Evolutionary conservation across 2,888 invertebrate species (phyloP), one percentile per base, ranked within the genome.

Genomic region (Aplocera efformata): DNA sequence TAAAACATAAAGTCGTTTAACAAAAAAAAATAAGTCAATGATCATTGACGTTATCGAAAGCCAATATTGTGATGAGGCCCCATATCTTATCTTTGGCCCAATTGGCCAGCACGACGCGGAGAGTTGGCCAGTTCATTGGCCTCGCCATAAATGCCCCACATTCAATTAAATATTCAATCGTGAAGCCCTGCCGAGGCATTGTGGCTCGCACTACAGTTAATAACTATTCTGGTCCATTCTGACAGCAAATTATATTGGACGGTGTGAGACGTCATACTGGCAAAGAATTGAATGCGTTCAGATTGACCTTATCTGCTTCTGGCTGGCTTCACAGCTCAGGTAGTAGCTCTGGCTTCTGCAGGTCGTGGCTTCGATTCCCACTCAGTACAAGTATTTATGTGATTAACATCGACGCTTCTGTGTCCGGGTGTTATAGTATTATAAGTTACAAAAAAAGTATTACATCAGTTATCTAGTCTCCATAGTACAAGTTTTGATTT

Each of bases 111-210:
- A 10, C 26, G 11, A 46, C 43, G 32, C 36, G 45, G 43, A 62
- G 57, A 53, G 43, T 38, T 45, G 52, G 51, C 44, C 51, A 53
- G 72, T 57, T 58, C 76, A 49, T 53, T 59, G 58, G 74, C 68
- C 76, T 50, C 61, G 46, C 54, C 56, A 62, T 48, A 41, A 58
- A 58, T 61, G 72, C 63, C 72, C 71, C 58, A 72, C 68, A 73
- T 80, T 76, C 72, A 78, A 83, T 85, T 77, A 82, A 81, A 80
- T 74, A 79, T 80, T 83, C 73, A 78, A 77, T 77, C 64, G 70
- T 56, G 57, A 58, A 59, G 58, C 60, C 57, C 56, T 66, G 70
- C 67, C 54, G 60, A 44, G 47, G 58, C 67, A 63, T 67, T 74
- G 74, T 71, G 60, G 38, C 37, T 37, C 48, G 49, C 67, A 50